Base-by-base conservation (phyloP, 1,140 invertebrate species). In the Dreissena rostriformis region DNA sequence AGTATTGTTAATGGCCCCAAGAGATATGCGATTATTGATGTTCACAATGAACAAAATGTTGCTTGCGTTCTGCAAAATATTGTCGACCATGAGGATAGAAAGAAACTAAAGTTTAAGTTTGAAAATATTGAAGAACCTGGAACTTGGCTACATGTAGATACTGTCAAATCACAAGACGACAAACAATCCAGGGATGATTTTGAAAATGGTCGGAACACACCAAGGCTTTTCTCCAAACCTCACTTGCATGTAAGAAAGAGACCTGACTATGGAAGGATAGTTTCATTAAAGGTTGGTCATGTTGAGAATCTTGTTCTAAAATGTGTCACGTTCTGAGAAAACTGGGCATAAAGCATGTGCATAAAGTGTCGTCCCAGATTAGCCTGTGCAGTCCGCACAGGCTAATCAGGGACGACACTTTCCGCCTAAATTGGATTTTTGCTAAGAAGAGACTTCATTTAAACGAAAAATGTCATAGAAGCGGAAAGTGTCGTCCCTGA, bases 1-100 rank as follows among this genome's bases (percentile, higher is more conserved):
- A 84, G 68, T 52, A 77, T 84, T 52, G 76, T 84, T 70, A 84
- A 77, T 78, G 74, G 67, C 61, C 22, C 74, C 26, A 84, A 84
- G 24, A 52, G 82, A n/a, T 84, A 84, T 29, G 82, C 82, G 14
- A 52, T 84, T n/a, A 66, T 84, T 19, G 74, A 84, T 65, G 82
- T 84, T 51, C 82, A 84, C 49, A 68, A 84, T 68, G 67, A 77
- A 17, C 66, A 84, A 52, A 84, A 84, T 65, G 82, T 84, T 12
- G 82, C 76, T 52, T 84, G 61, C 51, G 14, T 84, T 17, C 72
- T 84, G 49, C 39, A 84, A 65, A 63, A 52, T 24, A 17, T 78
- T 1, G 19, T 74, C 10, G 68, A 70, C 28, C 52, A 49, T 19
- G 82, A 76, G 39, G 75, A 78, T 28, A 70, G 82, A 63, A 61